Base-by-base conservation (phyloP, 2,888 invertebrate species). In the Drosophila cognata region DNA sequence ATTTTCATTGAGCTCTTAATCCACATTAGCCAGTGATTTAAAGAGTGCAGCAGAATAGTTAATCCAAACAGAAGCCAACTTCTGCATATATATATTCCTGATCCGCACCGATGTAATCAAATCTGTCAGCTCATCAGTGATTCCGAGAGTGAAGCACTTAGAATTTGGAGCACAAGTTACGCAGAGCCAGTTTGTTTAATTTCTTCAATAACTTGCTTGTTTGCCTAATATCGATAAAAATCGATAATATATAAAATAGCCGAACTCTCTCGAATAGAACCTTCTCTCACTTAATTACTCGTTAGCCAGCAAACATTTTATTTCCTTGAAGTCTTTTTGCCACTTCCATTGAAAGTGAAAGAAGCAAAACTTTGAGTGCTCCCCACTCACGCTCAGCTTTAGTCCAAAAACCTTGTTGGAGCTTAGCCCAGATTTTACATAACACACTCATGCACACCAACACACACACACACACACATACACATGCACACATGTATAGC, bases 361-460 rank as follows among this genome's bases (percentile, higher is more conserved):
- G 46, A 25, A 25, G 4, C 46, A 46, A 7, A 46, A 16, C 13
- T 46, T 46, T 46, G 21, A 7, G 21, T 46, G 4, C 46, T 46
- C 13, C 46, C 13, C 46, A 16, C 13, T 46, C 46, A 13, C 46
- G 13, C 33, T 21, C 2, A 1, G 31, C 8, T 13, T n/a, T n/a
- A 52, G 31, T 18, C 36, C 11, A 18, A 29, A n/a, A n/a, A 21
- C 35, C 35, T 31, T n/a, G 16, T 13, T 31, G 38, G 48, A 62
- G 62, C 46, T 62, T 55, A 67, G 13, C 53, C 53, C 48, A n/a
- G 33, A 35, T 35, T 38, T 55, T 7, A 7, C 16, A 16, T 28
- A n/a, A 31, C 29, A 28, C 36, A 21, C 28, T 38, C 35, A 28
- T 18, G 10, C n/a, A 41, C 10, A 21, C 21, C 1, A 21, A 21